Base-by-base conservation (phyloP, 2,888 invertebrate species). In the Lobophora halterata region DNA sequence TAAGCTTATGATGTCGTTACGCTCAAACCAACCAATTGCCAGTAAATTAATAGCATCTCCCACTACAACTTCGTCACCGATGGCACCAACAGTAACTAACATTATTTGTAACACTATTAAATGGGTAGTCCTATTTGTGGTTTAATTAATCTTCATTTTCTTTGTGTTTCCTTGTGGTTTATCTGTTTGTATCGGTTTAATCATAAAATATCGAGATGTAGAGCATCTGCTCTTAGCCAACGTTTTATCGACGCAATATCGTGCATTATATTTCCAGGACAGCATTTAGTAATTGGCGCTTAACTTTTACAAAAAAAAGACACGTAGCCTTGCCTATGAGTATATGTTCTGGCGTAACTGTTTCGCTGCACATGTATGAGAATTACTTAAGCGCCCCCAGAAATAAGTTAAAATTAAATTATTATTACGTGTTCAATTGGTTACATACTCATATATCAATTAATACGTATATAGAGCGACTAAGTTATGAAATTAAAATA, bases 311-410 rank as follows among this genome's bases (percentile, higher is more conserved):
- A 50, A 55, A 55, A n/a, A n/a, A 58, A 55, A 60, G 48, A 53
- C 60, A 63, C 63, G 63, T 67, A 58, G 60, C 59, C n/a, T n/a
- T n/a, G n/a, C n/a, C n/a, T n/a, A n/a, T n/a, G n/a, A n/a, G 57
- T 65, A 52, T 43, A 33, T 52, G 35, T 48, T 38, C 50, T 61
- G 53, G 58, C 50, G 61, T 53, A 69, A 71, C 46, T 30, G 37
- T 49, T 58, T 49, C 55, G 28, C 49, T 51, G 41, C 46, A 37
- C 37, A 47, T 40, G 43, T 49, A 37, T 53, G 43, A 34, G 39
- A 32, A 38, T 60, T 58, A 52, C 54, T 48, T 55, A 56, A 61
- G 49, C 27, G 30, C 26, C 26, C 31, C 32, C 39, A 13, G 27
- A n/a, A n/a, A n/a, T n/a, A n/a, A n/a, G n/a, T n/a, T n/a, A n/a